phyloP scores from a whole-genome alignment of 2,113 vertebrate species.

The Stegostoma tigrinum region DNA sequence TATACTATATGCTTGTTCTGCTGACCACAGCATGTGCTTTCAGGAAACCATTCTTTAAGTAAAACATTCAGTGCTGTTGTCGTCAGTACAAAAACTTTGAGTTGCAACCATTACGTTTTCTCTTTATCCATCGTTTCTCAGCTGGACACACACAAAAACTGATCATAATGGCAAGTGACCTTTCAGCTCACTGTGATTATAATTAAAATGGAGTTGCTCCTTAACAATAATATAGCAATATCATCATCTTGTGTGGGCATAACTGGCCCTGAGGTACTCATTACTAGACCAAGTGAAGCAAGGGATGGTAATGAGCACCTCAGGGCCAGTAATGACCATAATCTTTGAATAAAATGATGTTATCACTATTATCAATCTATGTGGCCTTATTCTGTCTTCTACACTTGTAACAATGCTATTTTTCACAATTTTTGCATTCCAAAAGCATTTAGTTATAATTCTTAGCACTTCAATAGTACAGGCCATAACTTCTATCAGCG shows the following conservation, averaged over 20 bases:
- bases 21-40: background rate
- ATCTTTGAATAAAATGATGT: conserved; percentile 31
- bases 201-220: conserved; percentile 37
- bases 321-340: conserved; percentile 37
- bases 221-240: conserved; percentile 38
- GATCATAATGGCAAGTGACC: conserved; percentile 29
- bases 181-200: conserved; percentile 35
- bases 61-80: background rate
- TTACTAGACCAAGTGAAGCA: conserved; percentile 36
- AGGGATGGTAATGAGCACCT: conserved; percentile 36
- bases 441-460: conserved; percentile 12
- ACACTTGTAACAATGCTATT: conserved; percentile 36
- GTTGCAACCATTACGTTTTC: background rate
- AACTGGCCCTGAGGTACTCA: conserved; percentile 37
- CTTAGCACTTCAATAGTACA: background rate
- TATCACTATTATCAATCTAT: conserved; percentile 38
- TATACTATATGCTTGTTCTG: conserved; percentile 11
- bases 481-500: background rate
- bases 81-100: background rate
- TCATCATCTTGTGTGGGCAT: conserved; percentile 34
- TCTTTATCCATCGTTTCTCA: background rate
- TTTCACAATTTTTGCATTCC: conserved; percentile 29
- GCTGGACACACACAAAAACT: conserved; percentile 12
- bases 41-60: background rate
- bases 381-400: conserved; percentile 37